Percentiles rank a stretch among this genome's conserved stretches.
phyloP scores from a whole-genome alignment of 2,113 vertebrate species.

The Crotalus tigris region DNA sequence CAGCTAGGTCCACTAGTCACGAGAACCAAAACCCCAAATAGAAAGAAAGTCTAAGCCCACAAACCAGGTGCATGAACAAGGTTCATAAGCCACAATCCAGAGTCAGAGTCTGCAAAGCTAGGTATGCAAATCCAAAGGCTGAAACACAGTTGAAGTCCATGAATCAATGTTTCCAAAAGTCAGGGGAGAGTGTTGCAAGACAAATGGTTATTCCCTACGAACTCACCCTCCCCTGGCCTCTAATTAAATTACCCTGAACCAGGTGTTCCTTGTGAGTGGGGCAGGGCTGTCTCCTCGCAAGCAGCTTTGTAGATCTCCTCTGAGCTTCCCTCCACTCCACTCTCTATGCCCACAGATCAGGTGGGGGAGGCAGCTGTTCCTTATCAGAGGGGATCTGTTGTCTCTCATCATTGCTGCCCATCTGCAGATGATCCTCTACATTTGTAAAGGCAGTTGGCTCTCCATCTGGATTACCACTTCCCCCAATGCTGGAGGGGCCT shows the following conservation, averaged over 20 bases:
- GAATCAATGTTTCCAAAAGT: not conserved
- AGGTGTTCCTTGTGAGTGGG: not conserved
- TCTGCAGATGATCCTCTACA: not conserved
- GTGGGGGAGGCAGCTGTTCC: not conserved
- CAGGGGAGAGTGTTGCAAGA: not conserved
- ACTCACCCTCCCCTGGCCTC: not conserved
- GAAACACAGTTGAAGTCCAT: not conserved
- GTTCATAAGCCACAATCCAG: not conserved
- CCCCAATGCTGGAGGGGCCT: not conserved
- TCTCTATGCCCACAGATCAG: not conserved
- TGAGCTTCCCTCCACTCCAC: not conserved
- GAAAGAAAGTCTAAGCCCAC: not conserved
- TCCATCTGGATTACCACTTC: not conserved
- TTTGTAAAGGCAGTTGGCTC: not conserved
- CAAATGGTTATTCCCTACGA: not conserved
- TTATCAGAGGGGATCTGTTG: not conserved
- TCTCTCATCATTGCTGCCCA: not conserved
- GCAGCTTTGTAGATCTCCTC: not conserved
- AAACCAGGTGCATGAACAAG: not conserved
- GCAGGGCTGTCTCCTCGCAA: not conserved
- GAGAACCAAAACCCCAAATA: not conserved
- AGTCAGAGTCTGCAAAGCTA: not conserved
- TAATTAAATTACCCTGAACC: not conserved
- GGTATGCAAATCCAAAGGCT: not conserved
- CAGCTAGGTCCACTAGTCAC: not conserved